These are phyloP conservation scores for Peucedramus taeniatus DNA, from an alignment of 2,113 vertebrate species.

Conservation along the genomic window DNA sequence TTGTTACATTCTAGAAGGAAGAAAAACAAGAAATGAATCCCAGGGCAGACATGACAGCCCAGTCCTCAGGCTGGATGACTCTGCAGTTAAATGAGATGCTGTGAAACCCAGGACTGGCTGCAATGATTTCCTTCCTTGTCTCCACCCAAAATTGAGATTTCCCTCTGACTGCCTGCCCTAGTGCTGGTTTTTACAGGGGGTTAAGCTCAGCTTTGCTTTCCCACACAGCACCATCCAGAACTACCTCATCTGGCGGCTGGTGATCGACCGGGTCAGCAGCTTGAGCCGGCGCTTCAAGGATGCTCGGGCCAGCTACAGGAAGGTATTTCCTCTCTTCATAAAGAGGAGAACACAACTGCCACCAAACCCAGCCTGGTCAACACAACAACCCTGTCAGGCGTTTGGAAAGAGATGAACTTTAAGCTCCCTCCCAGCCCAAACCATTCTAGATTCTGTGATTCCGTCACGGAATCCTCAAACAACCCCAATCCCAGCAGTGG, in stretches of 20 bases:
- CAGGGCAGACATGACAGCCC: background rate
- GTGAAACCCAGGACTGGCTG: background rate
- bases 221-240: constrained; percentile 89
- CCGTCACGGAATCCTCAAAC: accelerated
- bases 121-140: background rate
- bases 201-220: background rate
- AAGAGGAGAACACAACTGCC: background rate
- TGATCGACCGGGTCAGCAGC: constrained; percentile 85
- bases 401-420: background rate
- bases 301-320: constrained; percentile 81
- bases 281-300: constrained; percentile 92
- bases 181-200: background rate
- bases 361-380: background rate
- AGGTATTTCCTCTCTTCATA: constrained; percentile 52
- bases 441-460: no score
- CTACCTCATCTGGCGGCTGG: constrained; percentile 91
- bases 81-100: background rate
- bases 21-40: background rate
- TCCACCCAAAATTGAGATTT: background rate
- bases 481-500: background rate
- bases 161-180: background rate
- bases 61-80: background rate
- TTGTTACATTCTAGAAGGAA: background rate
- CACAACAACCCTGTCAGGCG: background rate
- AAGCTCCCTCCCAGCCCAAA: background rate